Evolutionary conservation across 2,113 vertebrate species (phyloP), one percentile per base, ranked within the genome.

Genomic region (Campylomormyrus numenius): DNA sequence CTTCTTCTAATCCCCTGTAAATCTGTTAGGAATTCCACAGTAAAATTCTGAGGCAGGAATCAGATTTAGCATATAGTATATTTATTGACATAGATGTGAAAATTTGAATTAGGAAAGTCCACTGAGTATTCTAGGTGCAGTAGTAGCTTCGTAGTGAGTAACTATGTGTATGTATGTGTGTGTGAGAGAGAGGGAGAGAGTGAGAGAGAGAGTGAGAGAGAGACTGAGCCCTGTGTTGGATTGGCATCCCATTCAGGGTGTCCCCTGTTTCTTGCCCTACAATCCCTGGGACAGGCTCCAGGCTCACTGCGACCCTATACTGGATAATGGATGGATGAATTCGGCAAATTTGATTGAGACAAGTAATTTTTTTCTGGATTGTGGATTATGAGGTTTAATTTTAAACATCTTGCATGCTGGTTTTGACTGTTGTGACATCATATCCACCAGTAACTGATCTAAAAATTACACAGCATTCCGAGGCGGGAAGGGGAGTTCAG

Each of bases 261-360:
- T 42, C 74, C 74, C 74, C 62, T 70, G 62, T 27, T 70, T 70
- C 62, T 0, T 21, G 74, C 74, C 74, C 35, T 19, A 80, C 74
- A 80, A 80, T 80, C 74, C 74, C 35, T 39, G 10, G 74, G 15
- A 39, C 31, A 80, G 13, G 13, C 35, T 19, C 31, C 5, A 39
- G 74, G 74, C 74, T 42, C 31, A 39, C 35, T 39, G 31, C 5
- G 74, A 42, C 74, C 74, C 74, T 80, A 80, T 80, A 80, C 35
- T 39, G 11, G 74, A 5, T 19, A 80, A 39, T 80, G 74, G 74
- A 42, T 42, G 74, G 74, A 80, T 80, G 74, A 80, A 80, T 80
- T 80, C 13, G 74, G 74, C 74, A 80, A 80, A 80, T 70, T 70
- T 70, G 62, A 70, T 70, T 80, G 74, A 80, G 31, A 80, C 74